Conservation (phyloP, 2,797 vertebrate species). For the Vultur gryphus region DNA sequence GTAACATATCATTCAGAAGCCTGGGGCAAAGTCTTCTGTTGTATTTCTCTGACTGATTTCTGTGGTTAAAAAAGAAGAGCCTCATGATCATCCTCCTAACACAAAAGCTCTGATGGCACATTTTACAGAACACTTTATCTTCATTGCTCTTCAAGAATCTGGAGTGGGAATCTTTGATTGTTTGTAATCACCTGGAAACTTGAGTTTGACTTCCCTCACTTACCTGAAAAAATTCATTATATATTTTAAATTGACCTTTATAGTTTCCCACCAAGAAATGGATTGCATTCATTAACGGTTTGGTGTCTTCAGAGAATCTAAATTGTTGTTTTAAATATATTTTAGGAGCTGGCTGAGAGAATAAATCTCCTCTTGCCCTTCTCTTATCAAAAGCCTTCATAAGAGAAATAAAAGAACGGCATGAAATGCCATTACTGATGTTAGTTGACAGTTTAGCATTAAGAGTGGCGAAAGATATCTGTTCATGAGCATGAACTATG, state of each 20-base stretch:
- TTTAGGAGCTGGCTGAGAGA: not conserved
- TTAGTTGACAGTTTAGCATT: not conserved
- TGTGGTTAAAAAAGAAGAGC: not conserved
- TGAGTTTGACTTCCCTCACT: not conserved
- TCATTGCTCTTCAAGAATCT: not conserved
- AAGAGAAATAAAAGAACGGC: not conserved
- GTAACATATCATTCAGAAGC: not conserved
- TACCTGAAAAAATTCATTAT: not conserved
- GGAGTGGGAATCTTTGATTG: not conserved
- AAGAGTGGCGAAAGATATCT: not conserved
- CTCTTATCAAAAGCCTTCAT: not conserved
- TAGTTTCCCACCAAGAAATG: not conserved
- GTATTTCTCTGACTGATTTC: not conserved
- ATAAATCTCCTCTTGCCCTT: not conserved
- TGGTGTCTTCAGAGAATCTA: not conserved
- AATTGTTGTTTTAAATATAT: conserved; percentile 1
- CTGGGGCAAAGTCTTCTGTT: not conserved
- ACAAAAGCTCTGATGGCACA: not conserved
- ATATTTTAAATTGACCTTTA: not conserved
- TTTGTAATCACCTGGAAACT: not conserved
- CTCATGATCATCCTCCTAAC: not conserved
- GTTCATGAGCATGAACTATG: not conserved
- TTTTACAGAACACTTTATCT: not conserved
- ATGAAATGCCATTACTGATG: not conserved
- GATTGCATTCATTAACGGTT: not conserved